Conservation (phyloP, 2,797 vertebrate species). For the Garrulus glandarius region DNA sequence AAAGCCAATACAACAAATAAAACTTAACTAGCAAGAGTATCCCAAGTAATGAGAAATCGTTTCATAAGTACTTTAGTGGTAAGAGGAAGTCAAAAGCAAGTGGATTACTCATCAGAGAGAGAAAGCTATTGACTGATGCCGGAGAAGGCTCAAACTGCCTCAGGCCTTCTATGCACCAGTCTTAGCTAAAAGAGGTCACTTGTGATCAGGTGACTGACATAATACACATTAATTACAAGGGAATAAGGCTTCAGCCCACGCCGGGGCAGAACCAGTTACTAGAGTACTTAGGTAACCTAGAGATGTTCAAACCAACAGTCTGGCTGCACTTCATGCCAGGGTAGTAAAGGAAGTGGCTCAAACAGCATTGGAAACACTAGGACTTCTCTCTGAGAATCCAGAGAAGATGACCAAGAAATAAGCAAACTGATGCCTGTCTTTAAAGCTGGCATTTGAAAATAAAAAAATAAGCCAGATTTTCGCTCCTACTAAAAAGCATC, state of each 20-base stretch:
- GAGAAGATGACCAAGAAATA: neutral
- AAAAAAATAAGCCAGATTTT: neutral
- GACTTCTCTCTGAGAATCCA: neutral
- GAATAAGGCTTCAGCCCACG: neutral
- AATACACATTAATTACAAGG: neutral
- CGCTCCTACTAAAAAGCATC: neutral
- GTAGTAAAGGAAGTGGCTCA: neutral
- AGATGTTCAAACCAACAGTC: neutral
- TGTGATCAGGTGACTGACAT: neutral
- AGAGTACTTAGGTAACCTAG: neutral
- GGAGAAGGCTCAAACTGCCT: neutral
- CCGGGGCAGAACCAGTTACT: neutral
- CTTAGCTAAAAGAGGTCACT: neutral
- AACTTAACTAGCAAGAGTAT: neutral
- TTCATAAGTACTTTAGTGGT: neutral
- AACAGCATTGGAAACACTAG: neutral
- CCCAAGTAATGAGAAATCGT: neutral
- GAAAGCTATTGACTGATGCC: neutral
- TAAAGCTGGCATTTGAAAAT: neutral
- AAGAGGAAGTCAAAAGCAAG: slow-evolving; percentile 1
- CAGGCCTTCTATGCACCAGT: neutral
- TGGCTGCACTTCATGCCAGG: neutral
- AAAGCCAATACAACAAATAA: neutral
- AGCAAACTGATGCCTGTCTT: neutral
- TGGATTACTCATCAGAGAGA: neutral